Conservation (phyloP, 37 sponge, comb jelly and placozoan genomes). For the Beroe ovata region DNA sequence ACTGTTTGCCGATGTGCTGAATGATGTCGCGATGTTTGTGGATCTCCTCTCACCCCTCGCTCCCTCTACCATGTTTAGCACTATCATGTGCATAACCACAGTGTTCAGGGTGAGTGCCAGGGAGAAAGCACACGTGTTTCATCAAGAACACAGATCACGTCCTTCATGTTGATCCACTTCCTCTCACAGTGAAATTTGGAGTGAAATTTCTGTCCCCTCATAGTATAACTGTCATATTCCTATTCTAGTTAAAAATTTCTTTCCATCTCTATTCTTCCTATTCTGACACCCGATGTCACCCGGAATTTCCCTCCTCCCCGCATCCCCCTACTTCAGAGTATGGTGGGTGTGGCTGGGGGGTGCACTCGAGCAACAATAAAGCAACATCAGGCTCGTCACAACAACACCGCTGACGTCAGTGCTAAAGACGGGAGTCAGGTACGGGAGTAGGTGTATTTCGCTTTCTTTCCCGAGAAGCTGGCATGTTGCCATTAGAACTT, state of each 20-base stretch:
- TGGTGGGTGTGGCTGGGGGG: slow-evolving; percentile 92
- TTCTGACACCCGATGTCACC: too few species aligned
- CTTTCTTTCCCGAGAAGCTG: too few species aligned
- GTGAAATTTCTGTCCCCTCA: background rate
- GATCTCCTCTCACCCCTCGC: slow-evolving; percentile 87
- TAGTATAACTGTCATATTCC: too few species aligned
- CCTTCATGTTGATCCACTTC: slow-evolving; percentile 76
- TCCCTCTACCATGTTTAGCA: slow-evolving; percentile 71
- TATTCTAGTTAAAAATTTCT: too few species aligned
- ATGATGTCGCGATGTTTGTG: slow-evolving; percentile 85
- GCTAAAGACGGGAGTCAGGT: slow-evolving; percentile 98
- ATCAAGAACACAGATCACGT: too few species aligned
- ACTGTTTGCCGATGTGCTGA: slow-evolving; percentile 87
- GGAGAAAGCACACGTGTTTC: too few species aligned
- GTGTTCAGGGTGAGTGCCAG: slow-evolving; percentile 77
- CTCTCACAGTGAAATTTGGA: slow-evolving; percentile 75
- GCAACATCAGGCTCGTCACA: slow-evolving; percentile 86
- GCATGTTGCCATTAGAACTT: too few species aligned
- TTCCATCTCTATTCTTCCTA: too few species aligned
- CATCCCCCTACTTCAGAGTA: slow-evolving; percentile 69
- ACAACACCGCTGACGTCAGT: slow-evolving; percentile 97
- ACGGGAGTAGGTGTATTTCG: background rate
- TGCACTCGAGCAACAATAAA: slow-evolving; percentile 92
- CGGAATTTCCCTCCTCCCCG: too few species aligned
- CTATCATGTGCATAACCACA: slow-evolving; percentile 77